Evolutionary conservation across 2,797 vertebrate species (phyloP).

Genomic region (Staurois parvus): DNA sequence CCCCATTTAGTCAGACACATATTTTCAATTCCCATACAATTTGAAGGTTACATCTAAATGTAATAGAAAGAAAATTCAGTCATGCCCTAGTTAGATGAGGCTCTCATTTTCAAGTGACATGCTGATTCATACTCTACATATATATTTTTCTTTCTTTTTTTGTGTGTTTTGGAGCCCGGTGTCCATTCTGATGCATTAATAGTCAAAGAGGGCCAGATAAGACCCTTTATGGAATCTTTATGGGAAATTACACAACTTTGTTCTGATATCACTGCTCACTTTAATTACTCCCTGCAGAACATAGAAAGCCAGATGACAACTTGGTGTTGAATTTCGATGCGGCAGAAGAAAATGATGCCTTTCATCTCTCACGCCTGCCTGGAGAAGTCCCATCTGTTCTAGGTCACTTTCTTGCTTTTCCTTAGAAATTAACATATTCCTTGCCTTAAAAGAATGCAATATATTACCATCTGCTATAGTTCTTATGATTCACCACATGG

Average conservation of each 20-base stretch:
- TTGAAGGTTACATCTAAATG: conserved; percentile 51
- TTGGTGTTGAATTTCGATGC: conserved; percentile 39
- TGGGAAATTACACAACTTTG: conserved; percentile 53
- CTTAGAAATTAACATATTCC: conserved; percentile 29
- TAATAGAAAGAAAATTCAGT: conserved; percentile 24
- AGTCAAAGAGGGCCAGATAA: conserved; percentile 38
- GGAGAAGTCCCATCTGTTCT: conserved; percentile 53
- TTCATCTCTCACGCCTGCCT: conserved; percentile 52
- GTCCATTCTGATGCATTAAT: conserved; percentile 34
- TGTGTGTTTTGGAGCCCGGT: conserved; percentile 3
- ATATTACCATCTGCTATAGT: conserved; percentile 30
- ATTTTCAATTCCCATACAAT: conserved; percentile 41
- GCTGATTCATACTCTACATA: conserved; percentile 25
- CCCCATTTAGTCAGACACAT: conserved; percentile 32
- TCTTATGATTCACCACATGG: conserved; percentile 5
- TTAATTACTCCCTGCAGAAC: conserved; percentile 56
- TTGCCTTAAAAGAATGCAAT: conserved; percentile 43
- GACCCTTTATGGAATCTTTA: conserved; percentile 50
- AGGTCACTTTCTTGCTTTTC: conserved; percentile 43
- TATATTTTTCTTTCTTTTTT: conserved; percentile 4
- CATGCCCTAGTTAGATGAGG: conserved; percentile 24
- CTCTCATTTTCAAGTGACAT: conserved; percentile 34
- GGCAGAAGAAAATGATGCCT: conserved; percentile 50
- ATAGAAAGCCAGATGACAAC: conserved; percentile 57
- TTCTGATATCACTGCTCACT: conserved; percentile 46